These are phyloP conservation scores for Pachliopta kotzebuea DNA, from an alignment of 2,888 invertebrate species.

Conservation along the genomic window DNA sequence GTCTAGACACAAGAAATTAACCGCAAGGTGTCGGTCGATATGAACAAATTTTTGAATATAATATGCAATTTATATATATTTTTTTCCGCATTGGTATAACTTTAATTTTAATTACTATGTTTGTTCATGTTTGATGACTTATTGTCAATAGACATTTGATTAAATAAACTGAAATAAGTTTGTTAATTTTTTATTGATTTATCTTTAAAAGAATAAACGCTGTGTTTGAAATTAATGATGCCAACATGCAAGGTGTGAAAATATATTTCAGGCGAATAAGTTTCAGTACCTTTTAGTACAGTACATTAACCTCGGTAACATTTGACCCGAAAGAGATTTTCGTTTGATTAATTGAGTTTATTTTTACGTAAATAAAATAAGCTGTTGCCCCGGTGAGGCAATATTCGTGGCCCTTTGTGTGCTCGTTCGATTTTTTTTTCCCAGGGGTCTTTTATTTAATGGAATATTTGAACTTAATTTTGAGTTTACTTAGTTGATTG, in stretches of 20 bases:
- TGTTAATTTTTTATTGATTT: no score
- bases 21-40: no score
- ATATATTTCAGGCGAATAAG: conserved; percentile 7
- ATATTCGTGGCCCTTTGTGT: conserved; percentile 14
- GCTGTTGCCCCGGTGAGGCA: conserved; percentile 13
- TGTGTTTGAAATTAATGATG: not conserved
- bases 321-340: conserved; percentile 22
- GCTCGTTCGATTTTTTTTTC: conserved; percentile 12
- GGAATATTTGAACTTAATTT: conserved; percentile 18
- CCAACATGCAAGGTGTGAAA: not conserved
- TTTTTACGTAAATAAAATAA: conserved; percentile 13
- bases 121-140: no score
- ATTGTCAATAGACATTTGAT: no score
- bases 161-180: no score
- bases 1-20: not conserved
- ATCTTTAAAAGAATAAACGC: no score
- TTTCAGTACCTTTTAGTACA: conserved; percentile 10
- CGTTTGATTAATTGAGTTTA: conserved; percentile 23
- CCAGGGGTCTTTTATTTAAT: conserved; percentile 5
- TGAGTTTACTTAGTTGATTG: conserved; percentile 21
- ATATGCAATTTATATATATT: no score
- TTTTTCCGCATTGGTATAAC: not conserved
- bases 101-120: not conserved
- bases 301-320: conserved; percentile 14
- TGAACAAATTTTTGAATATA: no score